Percentiles rank a stretch among this genome's conserved stretches.
Conservation (phyloP, 2,797 vertebrate genomes). For the Spea hammondii region DNA sequence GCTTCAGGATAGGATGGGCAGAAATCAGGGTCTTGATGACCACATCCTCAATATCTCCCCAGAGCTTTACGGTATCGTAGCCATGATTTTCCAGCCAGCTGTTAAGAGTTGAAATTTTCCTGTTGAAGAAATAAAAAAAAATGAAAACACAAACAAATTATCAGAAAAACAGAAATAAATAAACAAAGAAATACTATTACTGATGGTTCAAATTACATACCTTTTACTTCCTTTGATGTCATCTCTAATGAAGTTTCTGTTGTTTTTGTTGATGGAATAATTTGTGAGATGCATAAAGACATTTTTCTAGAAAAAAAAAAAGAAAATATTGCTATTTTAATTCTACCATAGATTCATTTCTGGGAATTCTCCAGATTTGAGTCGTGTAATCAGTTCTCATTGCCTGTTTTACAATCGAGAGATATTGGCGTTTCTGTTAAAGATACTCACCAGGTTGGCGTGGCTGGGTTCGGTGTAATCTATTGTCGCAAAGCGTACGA, state of each 20-base stretch:
- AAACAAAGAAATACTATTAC: neutral
- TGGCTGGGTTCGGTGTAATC: slow-evolving; percentile 67
- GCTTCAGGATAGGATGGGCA: slow-evolving; percentile 69
- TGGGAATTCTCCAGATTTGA: neutral
- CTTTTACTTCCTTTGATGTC: slow-evolving; percentile 70
- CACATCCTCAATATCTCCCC: slow-evolving; percentile 70
- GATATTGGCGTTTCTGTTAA: neutral
- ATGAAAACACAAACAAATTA: neutral
- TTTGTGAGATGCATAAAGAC: slow-evolving; percentile 77
- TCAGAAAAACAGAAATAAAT: neutral
- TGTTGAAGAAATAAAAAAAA: slow-evolving; percentile 42
- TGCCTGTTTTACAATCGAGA: neutral
- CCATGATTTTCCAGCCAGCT: slow-evolving; percentile 64
- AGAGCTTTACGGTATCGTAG: slow-evolving; percentile 64
- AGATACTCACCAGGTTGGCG: slow-evolving; percentile 67
- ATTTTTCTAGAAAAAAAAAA: slow-evolving; percentile 63
- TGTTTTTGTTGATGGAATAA: slow-evolving; percentile 74
- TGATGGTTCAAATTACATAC: slow-evolving; percentile 53
- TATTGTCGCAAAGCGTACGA: slow-evolving; percentile 74
- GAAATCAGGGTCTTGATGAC: slow-evolving; percentile 75
- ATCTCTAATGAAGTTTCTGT: slow-evolving; percentile 68
- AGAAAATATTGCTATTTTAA: neutral
- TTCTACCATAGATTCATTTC: no score
- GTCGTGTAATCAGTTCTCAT: neutral
- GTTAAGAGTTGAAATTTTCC: slow-evolving; percentile 72